These are phyloP conservation scores for Lycodopsis pacificus DNA, from an alignment of 2,797 vertebrate genomes.

Conservation along the genomic window DNA sequence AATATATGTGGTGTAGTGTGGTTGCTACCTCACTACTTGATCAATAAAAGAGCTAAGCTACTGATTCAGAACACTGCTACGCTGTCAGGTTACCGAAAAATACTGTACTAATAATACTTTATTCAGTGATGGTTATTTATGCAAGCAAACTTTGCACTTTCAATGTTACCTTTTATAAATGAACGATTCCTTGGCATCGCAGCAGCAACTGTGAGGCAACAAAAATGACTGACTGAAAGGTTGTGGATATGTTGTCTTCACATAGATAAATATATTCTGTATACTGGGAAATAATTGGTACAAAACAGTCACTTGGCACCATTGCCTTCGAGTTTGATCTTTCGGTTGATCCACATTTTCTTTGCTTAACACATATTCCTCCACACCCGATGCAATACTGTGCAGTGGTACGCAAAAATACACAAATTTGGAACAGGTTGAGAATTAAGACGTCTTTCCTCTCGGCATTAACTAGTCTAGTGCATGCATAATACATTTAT, in stretches of 20 bases:
- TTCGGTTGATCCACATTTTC: slow-evolving; percentile 8
- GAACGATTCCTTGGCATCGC: neutral
- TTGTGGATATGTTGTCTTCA: neutral
- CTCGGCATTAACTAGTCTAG: neutral
- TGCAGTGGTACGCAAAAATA: neutral
- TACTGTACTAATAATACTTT: too few species aligned
- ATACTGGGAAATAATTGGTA: slow-evolving; percentile 1
- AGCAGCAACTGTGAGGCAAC: neutral
- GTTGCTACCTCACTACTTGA: neutral
- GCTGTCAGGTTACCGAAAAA: neutral
- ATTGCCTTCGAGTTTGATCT: slow-evolving; percentile 14
- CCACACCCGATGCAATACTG: neutral
- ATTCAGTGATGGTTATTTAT: slow-evolving; percentile 5
- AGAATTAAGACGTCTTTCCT: slow-evolving; percentile 14
- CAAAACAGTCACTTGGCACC: slow-evolving; percentile 9
- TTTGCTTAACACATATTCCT: slow-evolving; percentile 9
- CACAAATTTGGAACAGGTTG: slow-evolving; percentile 18
- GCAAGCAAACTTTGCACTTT: neutral
- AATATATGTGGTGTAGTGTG: too few species aligned
- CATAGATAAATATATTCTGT: neutral
- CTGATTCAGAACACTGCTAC: neutral
- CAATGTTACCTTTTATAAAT: neutral
- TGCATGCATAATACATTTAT: slow-evolving; percentile 16
- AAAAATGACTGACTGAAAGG: neutral
- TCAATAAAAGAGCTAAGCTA: neutral